Conservation (phyloP, 1,140 invertebrate species). For the Drosophila aff. region DNA sequence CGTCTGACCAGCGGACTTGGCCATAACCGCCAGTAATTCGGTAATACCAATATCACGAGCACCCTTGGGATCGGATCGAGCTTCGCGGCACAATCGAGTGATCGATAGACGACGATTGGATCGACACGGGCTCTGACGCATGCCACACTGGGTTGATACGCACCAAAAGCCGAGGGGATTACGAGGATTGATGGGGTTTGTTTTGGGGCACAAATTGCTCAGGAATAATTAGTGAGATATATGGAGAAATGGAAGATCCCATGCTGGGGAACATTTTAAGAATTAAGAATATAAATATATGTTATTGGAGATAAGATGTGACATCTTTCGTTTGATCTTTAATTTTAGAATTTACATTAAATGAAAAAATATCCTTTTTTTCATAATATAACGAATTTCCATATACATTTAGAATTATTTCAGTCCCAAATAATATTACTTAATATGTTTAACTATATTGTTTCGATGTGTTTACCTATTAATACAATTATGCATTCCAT, state of each 20-base stretch:
- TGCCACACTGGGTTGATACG: not conserved
- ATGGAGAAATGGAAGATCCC: not conserved
- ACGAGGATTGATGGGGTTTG: not conserved
- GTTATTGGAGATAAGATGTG: not conserved
- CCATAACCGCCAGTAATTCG: not conserved
- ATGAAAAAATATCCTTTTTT: too few species aligned
- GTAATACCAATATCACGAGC: not conserved
- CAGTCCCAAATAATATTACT: too few species aligned
- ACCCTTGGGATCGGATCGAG: slow-evolving; percentile 6
- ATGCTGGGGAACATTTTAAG: not conserved
- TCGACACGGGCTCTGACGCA: slow-evolving; percentile 18
- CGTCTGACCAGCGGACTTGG: slow-evolving; percentile 16
- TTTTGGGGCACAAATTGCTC: not conserved
- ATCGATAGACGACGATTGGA: slow-evolving; percentile 24
- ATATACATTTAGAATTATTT: too few species aligned
- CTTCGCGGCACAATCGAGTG: slow-evolving; percentile 9
- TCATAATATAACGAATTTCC: too few species aligned
- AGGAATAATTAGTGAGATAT: not conserved
- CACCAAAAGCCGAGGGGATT: not conserved
- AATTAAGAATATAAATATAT: not conserved
- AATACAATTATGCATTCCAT: too few species aligned
- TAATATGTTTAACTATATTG: too few species aligned
- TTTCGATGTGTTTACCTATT: too few species aligned
- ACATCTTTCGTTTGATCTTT: not conserved
- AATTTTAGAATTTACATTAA: not conserved